Evolutionary conservation across 2,888 invertebrate genomes (phyloP).

Genomic region (Eilema caniola): DNA sequence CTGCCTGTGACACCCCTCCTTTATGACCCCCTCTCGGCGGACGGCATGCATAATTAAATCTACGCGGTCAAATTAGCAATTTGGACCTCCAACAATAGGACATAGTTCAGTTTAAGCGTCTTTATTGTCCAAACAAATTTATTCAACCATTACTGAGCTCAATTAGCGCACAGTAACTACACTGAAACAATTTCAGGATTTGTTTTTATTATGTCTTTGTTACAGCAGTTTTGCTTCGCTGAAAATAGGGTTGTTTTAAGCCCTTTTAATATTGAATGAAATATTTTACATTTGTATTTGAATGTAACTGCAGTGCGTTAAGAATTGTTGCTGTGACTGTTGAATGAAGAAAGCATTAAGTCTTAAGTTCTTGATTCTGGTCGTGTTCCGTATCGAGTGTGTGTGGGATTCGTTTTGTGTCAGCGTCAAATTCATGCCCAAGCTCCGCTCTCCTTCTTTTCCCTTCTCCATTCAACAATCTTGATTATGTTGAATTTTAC

Average conservation of each 20-base stretch:
- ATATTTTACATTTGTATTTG: slow-evolving; percentile 51
- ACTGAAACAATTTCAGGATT: slow-evolving; percentile 58
- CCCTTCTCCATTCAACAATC: neutral
- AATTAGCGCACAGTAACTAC: slow-evolving; percentile 71
- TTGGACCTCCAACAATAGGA: slow-evolving; percentile 81
- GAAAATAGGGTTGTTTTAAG: slow-evolving; percentile 51
- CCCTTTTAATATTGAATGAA: slow-evolving; percentile 57
- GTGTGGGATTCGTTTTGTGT: too few species aligned
- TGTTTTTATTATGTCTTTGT: slow-evolving; percentile 67
- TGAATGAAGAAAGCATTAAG: slow-evolving; percentile 25
- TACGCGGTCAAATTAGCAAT: slow-evolving; percentile 85
- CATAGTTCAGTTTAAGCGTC: slow-evolving; percentile 83
- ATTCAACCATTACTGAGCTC: slow-evolving; percentile 78
- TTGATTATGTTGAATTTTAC: neutral
- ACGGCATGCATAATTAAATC: slow-evolving; percentile 86
- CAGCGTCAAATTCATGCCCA: too few species aligned
- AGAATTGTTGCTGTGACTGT: slow-evolving; percentile 42
- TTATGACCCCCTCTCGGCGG: slow-evolving; percentile 77
- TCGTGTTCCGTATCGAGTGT: too few species aligned
- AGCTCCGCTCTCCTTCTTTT: neutral
- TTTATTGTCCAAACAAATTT: slow-evolving; percentile 82
- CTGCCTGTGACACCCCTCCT: slow-evolving; percentile 81
- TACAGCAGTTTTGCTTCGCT: slow-evolving; percentile 53
- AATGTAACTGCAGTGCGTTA: slow-evolving; percentile 32
- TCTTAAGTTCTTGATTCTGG: neutral